Percentiles rank a stretch among this genome's conserved stretches.
phyloP scores from a whole-genome alignment of 2,888 invertebrate species.

The Allacma fusca region DNA sequence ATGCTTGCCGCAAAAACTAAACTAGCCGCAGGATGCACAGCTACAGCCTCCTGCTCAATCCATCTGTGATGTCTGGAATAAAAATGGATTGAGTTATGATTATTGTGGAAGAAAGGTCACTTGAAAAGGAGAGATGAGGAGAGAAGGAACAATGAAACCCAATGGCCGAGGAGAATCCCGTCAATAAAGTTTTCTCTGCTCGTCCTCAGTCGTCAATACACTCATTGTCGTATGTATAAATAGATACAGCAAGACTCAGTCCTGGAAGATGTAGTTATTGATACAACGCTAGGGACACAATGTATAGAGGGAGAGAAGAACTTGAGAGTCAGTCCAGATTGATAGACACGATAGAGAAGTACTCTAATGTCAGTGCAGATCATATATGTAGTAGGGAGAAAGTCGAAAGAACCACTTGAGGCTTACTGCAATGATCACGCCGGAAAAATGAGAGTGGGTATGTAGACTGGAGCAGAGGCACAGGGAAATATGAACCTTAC shows the following conservation, averaged over 20 bases:
- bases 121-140: slow-evolving; percentile 16
- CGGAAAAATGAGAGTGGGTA: slow-evolving; percentile 6
- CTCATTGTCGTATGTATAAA: background rate
- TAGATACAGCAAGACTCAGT: background rate
- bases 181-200: slow-evolving; percentile 41
- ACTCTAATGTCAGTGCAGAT: slow-evolving; percentile 24
- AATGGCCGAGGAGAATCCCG: slow-evolving; percentile 45
- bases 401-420: slow-evolving; percentile 22
- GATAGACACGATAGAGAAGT: slow-evolving; percentile 28
- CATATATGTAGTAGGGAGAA: slow-evolving; percentile 8
- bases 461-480: background rate
- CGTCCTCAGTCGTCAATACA: slow-evolving; percentile 22
- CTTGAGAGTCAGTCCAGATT: slow-evolving; percentile 2
- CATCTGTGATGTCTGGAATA: too few relatives aligned
- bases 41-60: too few relatives aligned
- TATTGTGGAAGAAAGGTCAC: slow-evolving; percentile 36
- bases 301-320: background rate
- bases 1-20: too few relatives aligned
- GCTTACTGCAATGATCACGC: background rate
- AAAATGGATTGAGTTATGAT: slow-evolving; percentile 13
- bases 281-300: background rate
- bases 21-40: too few relatives aligned
- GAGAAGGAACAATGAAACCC: slow-evolving; percentile 45
- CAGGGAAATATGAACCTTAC: slow-evolving; percentile 9
- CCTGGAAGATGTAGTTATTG: slow-evolving; percentile 9